Base-by-base conservation (phyloP, 2,888 invertebrate species). In the Hecatera dysodea region DNA sequence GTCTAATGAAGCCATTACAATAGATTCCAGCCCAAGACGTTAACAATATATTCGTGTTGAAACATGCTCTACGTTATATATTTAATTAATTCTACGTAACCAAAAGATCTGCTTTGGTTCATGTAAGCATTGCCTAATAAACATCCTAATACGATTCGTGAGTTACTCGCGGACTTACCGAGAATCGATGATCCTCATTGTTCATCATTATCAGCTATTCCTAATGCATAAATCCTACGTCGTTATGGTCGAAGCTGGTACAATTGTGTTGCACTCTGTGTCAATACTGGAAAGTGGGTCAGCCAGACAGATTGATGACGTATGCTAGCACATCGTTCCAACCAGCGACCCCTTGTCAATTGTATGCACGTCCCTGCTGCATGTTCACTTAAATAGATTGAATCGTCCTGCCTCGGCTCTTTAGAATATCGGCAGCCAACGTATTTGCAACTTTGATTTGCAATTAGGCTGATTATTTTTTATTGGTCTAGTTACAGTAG, bases 221-320 rank as follows among this genome's bases (percentile, higher is more conserved):
- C 67, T 83, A 80, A 76, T 83, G 67, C 81, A 83, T 78, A 84
- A 83, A 81, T 81, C 81, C 69, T 75, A 61, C 65, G 29, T 75
- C 64, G 72, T 72, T 81, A 77, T 74, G 64, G 66, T 19, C 50
- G 72, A 72, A 22, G 71, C 63, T 68, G 64, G 60, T 76, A 80
- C 80, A 77, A 81, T 78, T 75, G 84, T 75, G 68, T 71, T 81
- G 72, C 73, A 75, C 67, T 74, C 71, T 83, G 77, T 83, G 77
- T 84, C 86, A 86, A 83, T 80, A 84, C 72, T 77, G 66, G 84
- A 83, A 86, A 86, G 80, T 83, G 79, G 85, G 85, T 86, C 85
- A 86, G 78, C 66, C 24, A 81, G 67, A 75, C 76, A 82, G 75
- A 85, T 84, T 85, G 81, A 84, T 85, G 82, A 84, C 81, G 78